Conservation (phyloP, 2,888 invertebrate species). For the Parelbella ahira region DNA sequence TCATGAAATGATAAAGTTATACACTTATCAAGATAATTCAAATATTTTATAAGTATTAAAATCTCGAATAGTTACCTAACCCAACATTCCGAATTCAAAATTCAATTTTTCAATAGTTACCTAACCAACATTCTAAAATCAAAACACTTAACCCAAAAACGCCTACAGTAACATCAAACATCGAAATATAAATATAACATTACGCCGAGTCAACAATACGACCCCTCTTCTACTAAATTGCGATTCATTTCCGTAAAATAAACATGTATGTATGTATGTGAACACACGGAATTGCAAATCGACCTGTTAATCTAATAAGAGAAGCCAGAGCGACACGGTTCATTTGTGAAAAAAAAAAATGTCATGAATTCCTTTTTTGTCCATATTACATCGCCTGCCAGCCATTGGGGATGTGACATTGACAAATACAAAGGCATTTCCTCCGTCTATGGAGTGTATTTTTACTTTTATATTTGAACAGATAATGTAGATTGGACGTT, state of each 20-base stretch:
- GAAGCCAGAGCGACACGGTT: constrained; percentile 66
- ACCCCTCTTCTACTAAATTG: constrained; percentile 57
- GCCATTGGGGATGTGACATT: constrained; percentile 64
- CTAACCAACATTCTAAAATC: not conserved
- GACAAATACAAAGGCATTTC: constrained; percentile 78
- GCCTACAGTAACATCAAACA: constrained; percentile 10
- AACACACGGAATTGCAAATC: constrained; percentile 78
- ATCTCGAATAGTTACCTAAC: no score
- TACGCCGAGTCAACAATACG: constrained; percentile 64
- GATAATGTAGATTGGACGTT: constrained; percentile 67
- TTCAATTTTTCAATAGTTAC: no score
- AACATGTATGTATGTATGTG: constrained; percentile 67
- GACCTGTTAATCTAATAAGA: constrained; percentile 80
- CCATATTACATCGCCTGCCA: constrained; percentile 41
- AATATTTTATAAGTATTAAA: no score
- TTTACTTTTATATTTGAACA: constrained; percentile 61
- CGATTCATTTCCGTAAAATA: constrained; percentile 79
- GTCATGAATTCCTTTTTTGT: constrained; percentile 58
- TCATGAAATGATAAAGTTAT: no score
- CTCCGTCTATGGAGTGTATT: constrained; percentile 54
- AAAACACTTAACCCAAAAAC: constrained; percentile 18
- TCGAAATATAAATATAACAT: constrained; percentile 46
- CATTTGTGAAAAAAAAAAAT: constrained; percentile 76
- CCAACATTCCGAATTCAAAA: no score
- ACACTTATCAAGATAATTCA: no score